A percentile compares a stretch with the other conserved stretches of the same genome.
These are phyloP conservation scores for Oplegnathus fasciatus DNA, from an alignment of 2,113 vertebrate genomes.

Conservation along the genomic window DNA sequence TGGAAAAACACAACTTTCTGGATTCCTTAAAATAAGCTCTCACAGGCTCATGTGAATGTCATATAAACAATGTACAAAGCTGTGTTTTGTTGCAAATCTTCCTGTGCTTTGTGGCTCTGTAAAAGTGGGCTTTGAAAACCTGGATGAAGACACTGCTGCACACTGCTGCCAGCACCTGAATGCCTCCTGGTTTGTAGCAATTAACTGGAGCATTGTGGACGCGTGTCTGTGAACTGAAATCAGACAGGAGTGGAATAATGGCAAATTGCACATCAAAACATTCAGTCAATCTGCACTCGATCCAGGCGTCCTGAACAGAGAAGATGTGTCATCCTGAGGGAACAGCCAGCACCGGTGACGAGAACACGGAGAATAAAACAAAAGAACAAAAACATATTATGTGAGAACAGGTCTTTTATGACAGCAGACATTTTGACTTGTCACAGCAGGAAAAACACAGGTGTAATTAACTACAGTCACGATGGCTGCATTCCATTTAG, in stretches of 20 bases:
- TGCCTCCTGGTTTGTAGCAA: conserved; percentile 37
- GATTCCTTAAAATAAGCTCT: background rate
- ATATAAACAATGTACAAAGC: background rate
- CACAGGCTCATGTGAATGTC: background rate
- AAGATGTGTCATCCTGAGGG: background rate
- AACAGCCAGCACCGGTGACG: background rate
- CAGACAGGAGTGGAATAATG: conserved; percentile 36
- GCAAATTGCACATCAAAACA: conserved; percentile 49
- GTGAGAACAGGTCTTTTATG: background rate
- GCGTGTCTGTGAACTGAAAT: conserved; percentile 38
- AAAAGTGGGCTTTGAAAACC: background rate
- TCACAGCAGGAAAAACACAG: background rate
- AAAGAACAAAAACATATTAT: conserved; percentile 8
- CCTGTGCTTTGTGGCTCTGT: background rate
- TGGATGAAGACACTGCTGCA: conserved; percentile 7
- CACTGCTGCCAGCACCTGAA: conserved; percentile 7
- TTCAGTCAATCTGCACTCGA: background rate
- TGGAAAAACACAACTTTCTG: background rate
- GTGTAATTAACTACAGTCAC: background rate
- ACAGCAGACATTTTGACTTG: background rate
- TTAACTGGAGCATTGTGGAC: conserved; percentile 48
- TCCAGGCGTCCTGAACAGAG: conserved; percentile 33
- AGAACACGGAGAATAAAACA: conserved; percentile 22
- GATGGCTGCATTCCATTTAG: background rate
- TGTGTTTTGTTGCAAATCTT: background rate